phyloP scores from a whole-genome alignment of 2,888 invertebrate species.

The Graphium colonna region DNA sequence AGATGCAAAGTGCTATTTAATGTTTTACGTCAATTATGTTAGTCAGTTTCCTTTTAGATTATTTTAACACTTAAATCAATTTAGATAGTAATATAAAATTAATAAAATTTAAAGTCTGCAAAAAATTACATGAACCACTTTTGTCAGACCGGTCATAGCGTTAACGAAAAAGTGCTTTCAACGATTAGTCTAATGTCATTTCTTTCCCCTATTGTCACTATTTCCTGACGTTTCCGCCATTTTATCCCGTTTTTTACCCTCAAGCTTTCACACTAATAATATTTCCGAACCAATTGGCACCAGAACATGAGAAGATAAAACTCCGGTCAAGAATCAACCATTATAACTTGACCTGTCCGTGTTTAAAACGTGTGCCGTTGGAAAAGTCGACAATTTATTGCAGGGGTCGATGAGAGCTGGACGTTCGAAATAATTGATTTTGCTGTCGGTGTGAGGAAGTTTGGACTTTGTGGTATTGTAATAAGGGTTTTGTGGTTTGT shows the following conservation, averaged over 20 bases:
- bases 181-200: not conserved
- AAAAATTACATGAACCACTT: too few relatives aligned
- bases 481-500: slow-evolving; percentile 32
- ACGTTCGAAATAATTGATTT: slow-evolving; percentile 26
- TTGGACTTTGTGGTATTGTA: slow-evolving; percentile 35
- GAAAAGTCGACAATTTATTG: slow-evolving; percentile 44
- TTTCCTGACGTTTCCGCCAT: slow-evolving; percentile 22
- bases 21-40: too few relatives aligned
- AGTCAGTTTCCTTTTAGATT: too few relatives aligned
- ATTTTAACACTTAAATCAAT: too few relatives aligned
- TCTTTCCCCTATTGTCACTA: not conserved
- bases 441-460: slow-evolving; percentile 28
- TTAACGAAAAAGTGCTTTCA: not conserved
- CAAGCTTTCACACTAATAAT: slow-evolving; percentile 55
- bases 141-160: not conserved
- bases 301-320: slow-evolving; percentile 53
- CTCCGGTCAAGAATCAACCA: slow-evolving; percentile 44
- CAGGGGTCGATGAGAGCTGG: slow-evolving; percentile 45
- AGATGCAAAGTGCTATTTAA: too few relatives aligned
- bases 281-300: slow-evolving; percentile 67
- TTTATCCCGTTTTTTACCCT: slow-evolving; percentile 39
- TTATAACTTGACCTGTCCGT: not conserved
- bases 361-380: not conserved
- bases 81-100: too few relatives aligned
- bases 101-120: too few relatives aligned